Percentiles rank a stretch among this genome's conserved stretches.
Conservation (phyloP, 2,797 vertebrate species). For the Pteropus rufus region DNA sequence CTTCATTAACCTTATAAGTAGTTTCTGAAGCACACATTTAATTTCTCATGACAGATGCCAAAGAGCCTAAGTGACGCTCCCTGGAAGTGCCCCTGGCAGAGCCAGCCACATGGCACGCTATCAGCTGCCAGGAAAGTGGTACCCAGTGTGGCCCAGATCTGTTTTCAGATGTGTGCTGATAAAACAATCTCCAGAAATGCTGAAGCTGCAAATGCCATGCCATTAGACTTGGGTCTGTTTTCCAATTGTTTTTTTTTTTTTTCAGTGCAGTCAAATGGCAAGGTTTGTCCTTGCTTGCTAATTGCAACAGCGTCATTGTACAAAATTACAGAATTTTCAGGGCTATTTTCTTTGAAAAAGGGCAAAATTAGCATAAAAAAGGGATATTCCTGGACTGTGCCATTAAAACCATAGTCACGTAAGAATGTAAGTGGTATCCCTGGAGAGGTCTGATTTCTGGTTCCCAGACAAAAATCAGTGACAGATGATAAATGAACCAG, state of each 20-base stretch:
- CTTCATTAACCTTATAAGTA: not conserved
- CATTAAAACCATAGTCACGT: conserved; percentile 65
- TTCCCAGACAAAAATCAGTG: conserved; percentile 54
- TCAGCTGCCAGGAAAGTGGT: not conserved
- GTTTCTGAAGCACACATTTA: not conserved
- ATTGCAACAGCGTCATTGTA: conserved; percentile 37
- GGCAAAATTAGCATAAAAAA: conserved; percentile 68
- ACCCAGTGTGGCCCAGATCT: fast-evolving
- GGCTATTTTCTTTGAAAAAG: conserved; percentile 68
- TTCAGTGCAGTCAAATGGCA: not conserved
- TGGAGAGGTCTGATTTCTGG: conserved; percentile 35
- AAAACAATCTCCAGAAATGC: conserved; percentile 9
- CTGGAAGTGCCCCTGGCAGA: not conserved
- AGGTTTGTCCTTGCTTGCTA: conserved; percentile 8
- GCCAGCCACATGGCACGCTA: not conserved
- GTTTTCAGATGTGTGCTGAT: not conserved
- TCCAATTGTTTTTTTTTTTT: not conserved
- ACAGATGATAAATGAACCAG: conserved; percentile 47
- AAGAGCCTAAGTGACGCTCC: not conserved
- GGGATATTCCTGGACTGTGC: conserved; percentile 46
- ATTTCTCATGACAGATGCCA: not conserved
- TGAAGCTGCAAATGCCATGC: not conserved
- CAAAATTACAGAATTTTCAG: conserved; percentile 64
- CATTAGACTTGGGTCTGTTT: not conserved
- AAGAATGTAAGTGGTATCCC: conserved; percentile 53